Evolutionary conservation across 2,113 vertebrate genomes (phyloP), one percentile per base, ranked within the genome.

Genomic region (Eulacestoma nigropectus): DNA sequence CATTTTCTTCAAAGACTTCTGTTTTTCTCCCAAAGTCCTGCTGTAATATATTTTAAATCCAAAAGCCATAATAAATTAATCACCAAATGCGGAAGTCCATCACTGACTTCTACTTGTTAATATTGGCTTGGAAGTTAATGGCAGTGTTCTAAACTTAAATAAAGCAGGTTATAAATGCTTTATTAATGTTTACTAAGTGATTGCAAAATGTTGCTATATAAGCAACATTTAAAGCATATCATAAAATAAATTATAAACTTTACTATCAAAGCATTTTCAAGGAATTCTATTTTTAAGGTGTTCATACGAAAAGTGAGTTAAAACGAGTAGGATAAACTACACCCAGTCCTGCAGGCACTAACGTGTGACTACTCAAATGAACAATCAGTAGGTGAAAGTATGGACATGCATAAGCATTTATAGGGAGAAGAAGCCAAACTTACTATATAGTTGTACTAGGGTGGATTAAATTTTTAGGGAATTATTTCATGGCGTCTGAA

Each of bases 141-240:
- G 25, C 25, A 94, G 23, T n/a, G 39, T 73, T 91, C 86, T 89
- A 95, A 95, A 91, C 32, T 59, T 73, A 90, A 72, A 39, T 42
- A n/a, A n/a, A n/a, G n/a, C n/a, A 30, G 30, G 9, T 81, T 80
- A 91, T 79, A 92, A 90, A 84, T 86, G 10, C 25, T 94, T 73
- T 89, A 89, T 94, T 89, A 96, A 83, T 90, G 84, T 89, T 93
- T 96, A 82, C 47, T 90, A 63, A 90, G 81, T 39, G 29, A 75
- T 92, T 95, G 49, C 23, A 93, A 96, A 78, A 81, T 64, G 6
- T 47, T 59, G 8, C 23, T 70, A 37, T 29, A 30, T 57, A n/a
- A n/a, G n/a, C n/a, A n/a, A 37, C 35, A 91, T 91, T 94, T 80
- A 86, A 70, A 95, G 57, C 29, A 60, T 35, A 81, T 90, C 44